phyloP scores from a whole-genome alignment of 2,113 vertebrate genomes.

The Onychorhynchus coronatus region DNA sequence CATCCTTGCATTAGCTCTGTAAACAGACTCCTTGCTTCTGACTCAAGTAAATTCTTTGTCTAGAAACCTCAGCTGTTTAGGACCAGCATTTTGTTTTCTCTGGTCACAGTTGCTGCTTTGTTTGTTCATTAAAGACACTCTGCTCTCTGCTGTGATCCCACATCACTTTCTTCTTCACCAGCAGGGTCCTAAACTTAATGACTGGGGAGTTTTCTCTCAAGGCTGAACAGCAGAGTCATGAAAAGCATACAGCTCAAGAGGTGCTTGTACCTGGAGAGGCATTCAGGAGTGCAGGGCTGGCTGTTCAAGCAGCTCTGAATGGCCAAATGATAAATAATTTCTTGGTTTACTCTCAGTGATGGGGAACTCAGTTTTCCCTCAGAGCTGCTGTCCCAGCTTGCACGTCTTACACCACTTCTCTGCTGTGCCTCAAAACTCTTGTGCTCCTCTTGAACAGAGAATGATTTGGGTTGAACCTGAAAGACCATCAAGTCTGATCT shows the following conservation, averaged over 20 bases:
- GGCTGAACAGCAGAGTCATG: background rate
- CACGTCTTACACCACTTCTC: background rate
- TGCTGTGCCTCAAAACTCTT: background rate
- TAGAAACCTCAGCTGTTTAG: background rate
- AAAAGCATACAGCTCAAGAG: slow-evolving; percentile 27
- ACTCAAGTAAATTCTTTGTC: background rate
- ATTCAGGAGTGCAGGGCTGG: background rate
- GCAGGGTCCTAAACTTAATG: background rate
- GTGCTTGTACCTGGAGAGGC: slow-evolving; percentile 34
- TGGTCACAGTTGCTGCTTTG: background rate
- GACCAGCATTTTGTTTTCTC: slow-evolving; percentile 23
- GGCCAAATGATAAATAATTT: background rate
- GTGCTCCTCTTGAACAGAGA: background rate
- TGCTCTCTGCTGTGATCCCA: slow-evolving; percentile 17
- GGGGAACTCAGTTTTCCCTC: background rate
- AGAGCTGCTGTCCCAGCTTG: background rate
- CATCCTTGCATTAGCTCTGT: slow-evolving; percentile 18
- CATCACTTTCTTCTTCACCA: background rate
- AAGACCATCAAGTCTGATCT: too few species aligned
- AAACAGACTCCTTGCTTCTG: slow-evolving; percentile 12
- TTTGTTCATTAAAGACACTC: slow-evolving; percentile 17
- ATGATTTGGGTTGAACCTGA: background rate
- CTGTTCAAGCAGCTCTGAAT: background rate
- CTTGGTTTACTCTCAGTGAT: background rate
- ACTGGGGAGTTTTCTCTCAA: background rate